Evolutionary conservation across 2,113 vertebrate genomes (phyloP).

Genomic region (Pseudopipra pipra): DNA sequence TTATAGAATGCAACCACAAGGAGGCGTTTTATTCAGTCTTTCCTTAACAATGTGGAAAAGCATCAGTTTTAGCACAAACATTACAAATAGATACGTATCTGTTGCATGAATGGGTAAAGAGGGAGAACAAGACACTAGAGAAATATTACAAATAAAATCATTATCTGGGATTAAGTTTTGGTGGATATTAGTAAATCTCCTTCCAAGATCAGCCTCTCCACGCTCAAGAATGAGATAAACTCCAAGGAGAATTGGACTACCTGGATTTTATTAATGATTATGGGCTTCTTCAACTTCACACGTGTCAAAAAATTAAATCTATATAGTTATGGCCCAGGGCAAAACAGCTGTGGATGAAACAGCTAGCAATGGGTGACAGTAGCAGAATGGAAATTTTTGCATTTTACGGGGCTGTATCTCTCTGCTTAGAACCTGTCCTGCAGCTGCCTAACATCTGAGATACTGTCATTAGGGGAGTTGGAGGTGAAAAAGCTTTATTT

Average conservation of each 20-base stretch:
- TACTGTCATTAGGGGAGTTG: not conserved
- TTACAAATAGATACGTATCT: not conserved
- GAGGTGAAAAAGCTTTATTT: not conserved
- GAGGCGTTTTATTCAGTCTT: not conserved
- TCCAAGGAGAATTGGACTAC: not conserved
- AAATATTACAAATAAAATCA: not conserved
- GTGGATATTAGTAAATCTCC: not conserved
- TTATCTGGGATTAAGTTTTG: not conserved
- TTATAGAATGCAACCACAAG: not conserved
- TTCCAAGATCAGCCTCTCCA: not conserved
- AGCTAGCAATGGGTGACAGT: not conserved
- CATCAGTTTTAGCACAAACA: not conserved
- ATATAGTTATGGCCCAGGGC: not conserved
- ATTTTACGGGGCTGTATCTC: not conserved
- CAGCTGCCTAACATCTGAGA: not conserved
- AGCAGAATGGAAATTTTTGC: not conserved
- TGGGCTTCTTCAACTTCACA: not conserved
- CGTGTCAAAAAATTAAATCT: fast-evolving
- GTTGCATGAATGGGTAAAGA: not conserved
- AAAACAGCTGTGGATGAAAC: not conserved
- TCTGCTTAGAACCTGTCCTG: not conserved
- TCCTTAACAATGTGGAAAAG: not conserved
- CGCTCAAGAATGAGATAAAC: not conserved
- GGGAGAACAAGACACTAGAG: not conserved
- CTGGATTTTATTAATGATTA: not conserved